Evolutionary conservation across 2,113 vertebrate genomes (phyloP).

Genomic region (Pituophis catenifer): DNA sequence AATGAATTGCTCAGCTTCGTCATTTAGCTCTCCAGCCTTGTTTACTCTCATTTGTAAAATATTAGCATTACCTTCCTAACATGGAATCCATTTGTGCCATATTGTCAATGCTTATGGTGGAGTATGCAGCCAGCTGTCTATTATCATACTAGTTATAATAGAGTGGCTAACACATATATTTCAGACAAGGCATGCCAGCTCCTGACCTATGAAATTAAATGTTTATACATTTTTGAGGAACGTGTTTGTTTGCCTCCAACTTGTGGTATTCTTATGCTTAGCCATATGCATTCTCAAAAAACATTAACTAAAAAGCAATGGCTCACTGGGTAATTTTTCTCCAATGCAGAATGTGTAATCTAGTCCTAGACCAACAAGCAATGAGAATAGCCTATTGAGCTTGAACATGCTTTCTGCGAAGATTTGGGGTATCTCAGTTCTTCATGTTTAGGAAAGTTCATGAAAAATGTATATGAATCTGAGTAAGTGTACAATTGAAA

Average conservation of each 20-base stretch:
- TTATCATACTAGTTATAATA: background rate
- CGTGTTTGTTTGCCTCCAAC: background rate
- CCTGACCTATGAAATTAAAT: background rate
- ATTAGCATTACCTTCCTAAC: background rate
- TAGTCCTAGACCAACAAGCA: background rate
- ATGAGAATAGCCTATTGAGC: background rate
- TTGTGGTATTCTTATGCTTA: background rate
- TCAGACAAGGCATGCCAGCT: background rate
- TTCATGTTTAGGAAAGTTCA: conserved; percentile 26
- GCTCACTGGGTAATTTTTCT: background rate
- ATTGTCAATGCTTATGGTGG: background rate
- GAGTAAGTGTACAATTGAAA: conserved; percentile 43
- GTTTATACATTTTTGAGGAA: background rate
- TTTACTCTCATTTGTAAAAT: background rate
- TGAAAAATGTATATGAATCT: conserved; percentile 15
- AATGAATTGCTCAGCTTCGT: background rate
- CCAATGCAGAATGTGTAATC: rapidly evolving
- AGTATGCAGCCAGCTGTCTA: background rate
- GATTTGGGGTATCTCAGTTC: conserved; percentile 9
- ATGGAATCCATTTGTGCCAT: background rate
- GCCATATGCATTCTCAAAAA: rapidly evolving
- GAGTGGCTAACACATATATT: background rate
- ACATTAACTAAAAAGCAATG: background rate
- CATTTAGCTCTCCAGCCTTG: background rate
- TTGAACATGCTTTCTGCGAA: background rate